Percentiles rank a stretch among this genome's conserved stretches.
Evolutionary conservation across 2,888 invertebrate genomes (phyloP).

Genomic region (Tenthredo distinguenda): DNA sequence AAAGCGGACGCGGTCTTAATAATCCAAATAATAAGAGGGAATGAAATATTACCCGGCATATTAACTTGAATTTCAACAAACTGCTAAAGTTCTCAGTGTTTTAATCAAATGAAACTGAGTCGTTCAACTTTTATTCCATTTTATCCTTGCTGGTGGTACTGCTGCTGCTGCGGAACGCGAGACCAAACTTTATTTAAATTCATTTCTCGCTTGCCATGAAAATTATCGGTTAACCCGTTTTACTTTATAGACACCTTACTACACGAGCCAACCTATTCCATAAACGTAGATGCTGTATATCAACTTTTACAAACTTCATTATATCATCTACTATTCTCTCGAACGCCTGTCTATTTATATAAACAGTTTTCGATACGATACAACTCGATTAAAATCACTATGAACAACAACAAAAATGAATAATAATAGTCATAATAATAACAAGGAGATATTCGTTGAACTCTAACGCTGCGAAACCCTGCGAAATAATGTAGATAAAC

Average conservation of each 20-base stretch:
- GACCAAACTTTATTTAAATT: slow-evolving; percentile 44
- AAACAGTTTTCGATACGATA: neutral
- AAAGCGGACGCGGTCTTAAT: neutral
- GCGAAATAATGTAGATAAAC: neutral
- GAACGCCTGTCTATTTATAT: neutral
- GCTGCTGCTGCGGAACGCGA: neutral
- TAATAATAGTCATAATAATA: neutral
- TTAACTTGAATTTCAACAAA: slow-evolving; percentile 44
- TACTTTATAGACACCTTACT: neutral
- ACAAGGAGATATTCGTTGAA: too few species aligned
- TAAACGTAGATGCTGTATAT: neutral
- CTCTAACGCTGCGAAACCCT: too few species aligned
- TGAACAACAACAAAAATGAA: neutral
- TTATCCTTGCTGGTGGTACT: neutral
- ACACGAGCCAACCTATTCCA: neutral
- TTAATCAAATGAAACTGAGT: slow-evolving; percentile 41
- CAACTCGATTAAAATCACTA: neutral
- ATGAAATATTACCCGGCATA: slow-evolving; percentile 38
- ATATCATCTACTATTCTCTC: neutral
- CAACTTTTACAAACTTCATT: neutral
- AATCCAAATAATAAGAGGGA: slow-evolving; percentile 17
- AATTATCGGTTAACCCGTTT: slow-evolving; percentile 38
- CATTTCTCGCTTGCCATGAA: slow-evolving; percentile 30
- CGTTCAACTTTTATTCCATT: slow-evolving; percentile 44
- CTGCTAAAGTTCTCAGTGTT: slow-evolving; percentile 27